Evolutionary conservation across 2,797 vertebrate genomes (phyloP), one percentile per base, ranked within the genome.

Genomic region (Anomalospiza imberbis): DNA sequence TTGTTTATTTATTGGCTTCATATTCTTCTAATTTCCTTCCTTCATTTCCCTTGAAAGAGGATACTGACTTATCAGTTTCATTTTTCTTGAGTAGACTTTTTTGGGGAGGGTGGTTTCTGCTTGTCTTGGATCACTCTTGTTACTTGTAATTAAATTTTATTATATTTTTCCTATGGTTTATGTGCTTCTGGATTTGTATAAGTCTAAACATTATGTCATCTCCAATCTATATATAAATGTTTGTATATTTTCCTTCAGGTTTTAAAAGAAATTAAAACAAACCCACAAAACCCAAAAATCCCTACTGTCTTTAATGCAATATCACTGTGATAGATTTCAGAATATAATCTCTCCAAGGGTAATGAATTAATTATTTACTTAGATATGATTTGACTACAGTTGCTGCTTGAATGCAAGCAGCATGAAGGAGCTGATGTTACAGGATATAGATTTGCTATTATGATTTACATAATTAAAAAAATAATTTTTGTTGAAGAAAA

Each of bases 281-380:
- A 47, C 6, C 0, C 38, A 25, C 5, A 16, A 22, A 58, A 47
- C 3, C 1, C 1, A 2, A 54, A 85, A 29, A 1, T 5, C 7
- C 17, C 31, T 71, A 28, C 34, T 57, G 9, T 15, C 18, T 91
- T 76, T 58, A 78, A 78, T 32, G n/a, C 12, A 86, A 10, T 48
- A 36, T 70, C 36, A n/a, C 21, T 72, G 5, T 68, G n/a, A 54
- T 65, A 68, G 28, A 48, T 70, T 94, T 81, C 60, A 75, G 76
- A 75, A 70, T 70, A 36, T 51, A 77, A 89, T 24, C 5, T 58
- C 34, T 82, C 63, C 15, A 73, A 42, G 13, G 22, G 4, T 70
- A 78, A 38, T 44, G 11, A 72, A 40, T 91, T 34, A 7, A 77
- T 88, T 81, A 66, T 65, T 84, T 88, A 20, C 17, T 66, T 65